These are phyloP conservation scores for Perdix hodgsoniae DNA, from an alignment of 2,797 vertebrate species.

Conservation along the genomic window DNA sequence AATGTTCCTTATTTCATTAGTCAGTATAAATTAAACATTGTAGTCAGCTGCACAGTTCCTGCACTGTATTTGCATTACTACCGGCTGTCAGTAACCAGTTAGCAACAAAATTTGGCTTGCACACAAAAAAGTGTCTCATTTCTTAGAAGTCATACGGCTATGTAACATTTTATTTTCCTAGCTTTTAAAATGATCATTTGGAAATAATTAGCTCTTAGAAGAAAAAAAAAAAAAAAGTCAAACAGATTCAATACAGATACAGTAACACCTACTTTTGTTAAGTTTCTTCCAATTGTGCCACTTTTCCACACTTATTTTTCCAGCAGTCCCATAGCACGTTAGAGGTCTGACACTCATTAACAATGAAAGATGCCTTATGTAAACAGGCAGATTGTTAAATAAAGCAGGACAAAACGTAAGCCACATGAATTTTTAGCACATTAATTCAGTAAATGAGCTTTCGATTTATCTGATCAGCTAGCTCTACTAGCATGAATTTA, in stretches of 20 bases:
- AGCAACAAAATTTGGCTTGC: not conserved
- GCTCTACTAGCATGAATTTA: conserved; percentile 39
- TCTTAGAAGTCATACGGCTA: conserved; percentile 25
- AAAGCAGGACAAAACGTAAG: conserved; percentile 60
- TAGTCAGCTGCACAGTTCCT: not conserved
- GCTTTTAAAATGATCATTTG: not conserved
- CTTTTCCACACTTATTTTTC: not conserved
- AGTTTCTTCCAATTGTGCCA: not conserved
- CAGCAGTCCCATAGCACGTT: not conserved
- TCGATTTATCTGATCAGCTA: conserved; percentile 60
- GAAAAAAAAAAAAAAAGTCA: not conserved
- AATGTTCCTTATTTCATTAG: not conserved
- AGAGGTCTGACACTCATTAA: conserved; percentile 71
- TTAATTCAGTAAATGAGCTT: conserved; percentile 75
- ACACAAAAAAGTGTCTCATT: not conserved
- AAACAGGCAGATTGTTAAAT: conserved; percentile 67
- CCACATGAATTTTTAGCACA: conserved; percentile 69
- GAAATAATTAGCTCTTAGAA: not conserved
- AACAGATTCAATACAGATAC: not conserved
- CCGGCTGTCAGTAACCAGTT: not conserved
- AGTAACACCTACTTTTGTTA: not conserved
- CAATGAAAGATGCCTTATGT: conserved; percentile 56
- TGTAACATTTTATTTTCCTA: not conserved
- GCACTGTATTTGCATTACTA: not conserved
- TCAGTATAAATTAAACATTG: conserved; percentile 4